These are phyloP conservation scores for Xiphorhynchus erythropygius DNA, from an alignment of 2,797 vertebrate species.

Conservation along the genomic window DNA sequence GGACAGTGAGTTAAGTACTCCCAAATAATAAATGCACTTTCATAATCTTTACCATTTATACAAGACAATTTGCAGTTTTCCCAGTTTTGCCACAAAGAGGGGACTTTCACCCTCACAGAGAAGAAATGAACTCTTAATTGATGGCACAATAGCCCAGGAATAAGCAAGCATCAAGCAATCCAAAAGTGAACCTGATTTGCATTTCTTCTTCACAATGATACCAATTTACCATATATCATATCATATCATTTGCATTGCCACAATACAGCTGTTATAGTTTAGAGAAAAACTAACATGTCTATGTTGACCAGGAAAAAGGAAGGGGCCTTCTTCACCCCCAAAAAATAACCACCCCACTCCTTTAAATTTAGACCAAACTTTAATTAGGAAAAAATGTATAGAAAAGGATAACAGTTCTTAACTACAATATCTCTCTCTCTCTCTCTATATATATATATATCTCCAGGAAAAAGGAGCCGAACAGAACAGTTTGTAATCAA, in stretches of 20 bases:
- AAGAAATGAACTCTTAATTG: constrained; percentile 14
- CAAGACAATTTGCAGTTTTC: background rate
- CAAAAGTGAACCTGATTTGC: background rate
- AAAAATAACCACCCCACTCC: too few species aligned
- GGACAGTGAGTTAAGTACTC: background rate
- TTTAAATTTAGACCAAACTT: too few species aligned
- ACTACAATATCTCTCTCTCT: too few species aligned
- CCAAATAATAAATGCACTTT: background rate
- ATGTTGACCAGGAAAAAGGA: too few species aligned
- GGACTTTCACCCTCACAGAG: background rate
- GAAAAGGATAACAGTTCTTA: too few species aligned
- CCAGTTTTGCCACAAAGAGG: background rate
- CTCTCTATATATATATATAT: too few species aligned
- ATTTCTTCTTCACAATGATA: background rate
- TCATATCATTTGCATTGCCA: background rate
- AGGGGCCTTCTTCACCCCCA: too few species aligned
- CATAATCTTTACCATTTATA: background rate
- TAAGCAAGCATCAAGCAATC: background rate
- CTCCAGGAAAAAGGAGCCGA: too few species aligned
- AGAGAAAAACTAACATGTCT: too few species aligned
- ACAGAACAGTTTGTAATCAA: too few species aligned
- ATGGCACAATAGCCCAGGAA: background rate
- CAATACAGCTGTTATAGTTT: background rate
- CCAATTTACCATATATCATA: background rate
- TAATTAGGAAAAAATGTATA: too few species aligned